Base-by-base conservation (phyloP, 2,888 invertebrate species). In the Apodemia duryi region DNA sequence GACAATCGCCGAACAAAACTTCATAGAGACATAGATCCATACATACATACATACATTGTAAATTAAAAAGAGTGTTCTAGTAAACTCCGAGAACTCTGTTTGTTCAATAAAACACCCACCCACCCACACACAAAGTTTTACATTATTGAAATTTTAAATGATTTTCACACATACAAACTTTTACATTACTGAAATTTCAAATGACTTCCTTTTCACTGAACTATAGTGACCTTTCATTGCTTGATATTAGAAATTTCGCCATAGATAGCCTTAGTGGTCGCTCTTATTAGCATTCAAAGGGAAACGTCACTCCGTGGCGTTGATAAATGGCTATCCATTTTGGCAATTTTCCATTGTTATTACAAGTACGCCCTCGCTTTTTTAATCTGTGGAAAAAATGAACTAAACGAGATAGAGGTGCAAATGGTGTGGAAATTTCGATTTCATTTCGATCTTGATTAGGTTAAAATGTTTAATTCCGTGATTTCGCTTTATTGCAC, bases 341-440 rank as follows among this genome's bases (percentile, higher is more conserved):
- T 64, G 64, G 64, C 64, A 64, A 64, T 64, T 64, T 61, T 64
- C 64, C 64, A 64, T 64, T 64, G 64, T 64, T 64, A 64, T 64
- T 64, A 64, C 64, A 64, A 61, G 60, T 46, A 60, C 60, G 29
- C 46, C 64, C 61, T 21, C 64, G 60, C 64, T 64, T 64, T 64
- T 64, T 64, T 64, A 38, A 60, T 32, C 46, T 60, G 52, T 52
- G 52, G n/a, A 49, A 64, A 64, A 61, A 49, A 54, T 64, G 49
- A 62, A 41, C 62, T 28, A 28, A 43, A 62, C 43, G 62, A 62
- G 41, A 43, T 41, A 52, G 52, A 52, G 52, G 52, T 52, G 52
- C 21, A 52, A 52, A 52, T 52, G 52, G 52, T 3, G 52, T 21
- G 52, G 52, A 52, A 52, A 52, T 52, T 52, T 52, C 52, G 52